These are phyloP conservation scores for Eolophus roseicapilla DNA, from an alignment of 2,113 vertebrate genomes.

Conservation along the genomic window DNA sequence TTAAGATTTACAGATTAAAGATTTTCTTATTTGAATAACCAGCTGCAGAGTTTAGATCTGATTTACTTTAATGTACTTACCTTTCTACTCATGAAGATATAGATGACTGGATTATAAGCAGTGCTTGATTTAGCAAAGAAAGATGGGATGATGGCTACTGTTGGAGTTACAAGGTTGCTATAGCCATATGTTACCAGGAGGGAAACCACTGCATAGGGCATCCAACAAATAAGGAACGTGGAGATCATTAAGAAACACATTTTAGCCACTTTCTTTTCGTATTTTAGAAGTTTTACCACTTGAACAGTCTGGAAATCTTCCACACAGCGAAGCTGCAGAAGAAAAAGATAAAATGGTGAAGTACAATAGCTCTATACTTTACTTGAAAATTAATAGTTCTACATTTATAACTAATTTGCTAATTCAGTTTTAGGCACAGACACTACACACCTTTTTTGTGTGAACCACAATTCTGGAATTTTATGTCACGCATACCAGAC, in stretches of 20 bases:
- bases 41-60: neutral
- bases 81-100: conserved; percentile 91
- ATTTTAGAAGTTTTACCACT: conserved; percentile 86
- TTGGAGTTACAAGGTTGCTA: conserved; percentile 82
- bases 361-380: neutral
- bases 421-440: neutral
- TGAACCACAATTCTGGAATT: neutral
- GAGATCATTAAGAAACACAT: conserved; percentile 91
- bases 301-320: conserved; percentile 89
- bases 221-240: conserved; percentile 89
- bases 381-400: neutral
- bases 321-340: conserved; percentile 82
- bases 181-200: conserved; percentile 86
- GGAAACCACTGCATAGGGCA: conserved; percentile 86
- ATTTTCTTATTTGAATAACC: neutral
- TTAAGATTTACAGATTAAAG: neutral
- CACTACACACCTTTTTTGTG: neutral
- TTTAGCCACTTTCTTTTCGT: conserved; percentile 89
- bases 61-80: conserved; percentile 64
- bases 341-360: neutral
- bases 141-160: conserved; percentile 84
- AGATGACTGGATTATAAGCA: conserved; percentile 90
- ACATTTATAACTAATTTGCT: neutral
- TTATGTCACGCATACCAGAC: neutral
- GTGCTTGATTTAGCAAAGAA: conserved; percentile 91